These are phyloP conservation scores for Pseudomyrmex dendroicus DNA, from an alignment of 1,140 invertebrate species.

Conservation along the genomic window DNA sequence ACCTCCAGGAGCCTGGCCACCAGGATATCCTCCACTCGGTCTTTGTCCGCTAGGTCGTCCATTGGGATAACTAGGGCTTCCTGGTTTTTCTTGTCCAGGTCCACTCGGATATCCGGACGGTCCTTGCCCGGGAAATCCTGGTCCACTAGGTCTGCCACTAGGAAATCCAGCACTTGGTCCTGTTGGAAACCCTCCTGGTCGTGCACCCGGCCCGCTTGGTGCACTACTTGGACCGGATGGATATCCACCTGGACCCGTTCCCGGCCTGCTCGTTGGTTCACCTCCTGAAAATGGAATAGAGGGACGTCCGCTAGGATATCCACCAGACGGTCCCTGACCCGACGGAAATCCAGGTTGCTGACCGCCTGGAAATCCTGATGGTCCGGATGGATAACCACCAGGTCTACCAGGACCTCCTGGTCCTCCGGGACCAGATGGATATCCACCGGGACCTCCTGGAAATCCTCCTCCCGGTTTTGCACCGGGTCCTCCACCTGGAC, in stretches of 20 bases:
- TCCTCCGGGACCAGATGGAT: conserved; percentile 52
- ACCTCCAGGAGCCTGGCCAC: conserved; percentile 72
- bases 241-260: conserved; percentile 42
- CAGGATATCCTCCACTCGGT: conserved; percentile 70
- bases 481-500: conserved; percentile 57
- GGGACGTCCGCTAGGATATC: conserved; percentile 55
- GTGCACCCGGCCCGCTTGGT: conserved; percentile 58
- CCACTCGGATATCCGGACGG: conserved; percentile 68
- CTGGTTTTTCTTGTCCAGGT: conserved; percentile 53
- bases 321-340: conserved; percentile 71
- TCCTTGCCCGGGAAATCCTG: conserved; percentile 63
- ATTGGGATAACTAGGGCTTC: conserved; percentile 72
- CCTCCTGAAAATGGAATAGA: conserved; percentile 50
- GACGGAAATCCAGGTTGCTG: conserved; percentile 65
- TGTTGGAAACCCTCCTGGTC: conserved; percentile 63
- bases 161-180: conserved; percentile 65
- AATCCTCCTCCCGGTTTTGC: conserved; percentile 43
- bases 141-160: conserved; percentile 66
- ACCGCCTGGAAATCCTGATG: conserved; percentile 30
- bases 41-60: conserved; percentile 42
- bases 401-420: conserved; percentile 34
- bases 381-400: conserved; percentile 73
- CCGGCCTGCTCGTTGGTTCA: conserved; percentile 60
- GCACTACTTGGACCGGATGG: conserved; percentile 59
- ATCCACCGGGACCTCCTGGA: conserved; percentile 50